Conservation (phyloP, 2,113 vertebrate genomes). For the Crypturellus undulatus region DNA sequence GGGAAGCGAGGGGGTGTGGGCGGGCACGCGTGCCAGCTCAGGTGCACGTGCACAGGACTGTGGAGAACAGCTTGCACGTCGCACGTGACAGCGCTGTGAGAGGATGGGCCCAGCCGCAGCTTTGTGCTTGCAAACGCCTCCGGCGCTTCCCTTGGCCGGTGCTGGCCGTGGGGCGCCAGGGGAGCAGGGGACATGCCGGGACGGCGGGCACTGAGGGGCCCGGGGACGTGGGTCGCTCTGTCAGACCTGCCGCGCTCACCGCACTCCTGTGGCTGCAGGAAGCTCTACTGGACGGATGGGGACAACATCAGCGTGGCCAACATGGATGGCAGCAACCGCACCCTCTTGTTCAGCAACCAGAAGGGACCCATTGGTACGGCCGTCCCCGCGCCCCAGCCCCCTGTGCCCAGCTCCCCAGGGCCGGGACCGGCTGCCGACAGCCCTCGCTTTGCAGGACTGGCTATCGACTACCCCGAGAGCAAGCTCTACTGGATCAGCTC, state of each 20-base stretch:
- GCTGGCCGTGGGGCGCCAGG: too few relatives aligned
- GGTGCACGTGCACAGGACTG: background rate
- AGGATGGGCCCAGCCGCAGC: background rate
- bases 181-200: too few relatives aligned
- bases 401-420: fast-evolving
- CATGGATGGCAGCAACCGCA: constrained; percentile 91
- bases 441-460: constrained; percentile 81
- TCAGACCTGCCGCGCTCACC: fast-evolving
- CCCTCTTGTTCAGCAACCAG: constrained; percentile 88
- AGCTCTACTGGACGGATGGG: constrained; percentile 95
- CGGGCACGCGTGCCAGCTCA: background rate
- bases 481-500: constrained; percentile 97
- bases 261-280: constrained; percentile 70
- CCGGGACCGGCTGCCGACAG: background rate
- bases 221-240: fast-evolving
- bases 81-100: fast-evolving
- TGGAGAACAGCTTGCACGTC: background rate
- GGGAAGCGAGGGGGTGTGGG: background rate
- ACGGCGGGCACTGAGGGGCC: too few relatives aligned
- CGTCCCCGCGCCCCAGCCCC: background rate
- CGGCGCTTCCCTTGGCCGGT: too few relatives aligned
- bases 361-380: constrained; percentile 91
- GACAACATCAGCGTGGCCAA: constrained; percentile 95
- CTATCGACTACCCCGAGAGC: constrained; percentile 89
- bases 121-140: too few relatives aligned